Conservation (phyloP, 2,797 vertebrate species). For the Scyliorhinus canicula region DNA sequence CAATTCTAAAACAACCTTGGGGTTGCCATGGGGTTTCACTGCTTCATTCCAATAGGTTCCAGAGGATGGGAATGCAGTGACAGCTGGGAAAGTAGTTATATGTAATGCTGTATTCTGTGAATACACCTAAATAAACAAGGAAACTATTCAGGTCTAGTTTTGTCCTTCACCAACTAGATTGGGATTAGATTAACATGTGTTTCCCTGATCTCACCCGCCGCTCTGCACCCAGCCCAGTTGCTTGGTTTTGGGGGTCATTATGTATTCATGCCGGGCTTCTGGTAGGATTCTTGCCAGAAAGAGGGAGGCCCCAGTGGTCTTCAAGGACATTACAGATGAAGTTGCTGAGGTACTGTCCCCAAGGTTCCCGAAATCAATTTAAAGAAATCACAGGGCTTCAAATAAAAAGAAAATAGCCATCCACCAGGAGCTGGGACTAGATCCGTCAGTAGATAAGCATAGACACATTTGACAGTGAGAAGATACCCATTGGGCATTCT, state of each 20-base stretch:
- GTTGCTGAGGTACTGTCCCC: neutral
- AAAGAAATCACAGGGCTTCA: neutral
- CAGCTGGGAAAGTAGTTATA: neutral
- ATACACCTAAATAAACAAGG: neutral
- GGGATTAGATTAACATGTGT: neutral
- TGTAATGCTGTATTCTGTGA: neutral
- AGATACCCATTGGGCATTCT: neutral
- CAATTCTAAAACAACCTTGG: neutral
- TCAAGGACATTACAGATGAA: neutral
- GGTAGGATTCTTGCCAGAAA: neutral
- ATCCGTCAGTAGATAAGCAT: neutral
- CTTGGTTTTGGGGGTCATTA: no score
- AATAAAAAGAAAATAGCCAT: neutral
- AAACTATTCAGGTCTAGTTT: neutral
- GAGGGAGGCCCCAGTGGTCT: neutral
- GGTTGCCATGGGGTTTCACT: neutral
- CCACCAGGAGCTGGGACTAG: neutral
- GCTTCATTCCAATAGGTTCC: neutral
- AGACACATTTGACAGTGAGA: neutral
- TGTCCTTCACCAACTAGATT: neutral
- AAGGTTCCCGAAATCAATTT: neutral
- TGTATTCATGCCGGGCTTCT: neutral
- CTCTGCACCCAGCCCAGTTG: neutral
- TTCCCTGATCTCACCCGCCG: neutral
- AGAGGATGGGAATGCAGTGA: neutral